Percentiles rank a stretch among this genome's conserved stretches.
Conservation (phyloP, 1,140 invertebrate genomes). For the Orchesella cincta region DNA sequence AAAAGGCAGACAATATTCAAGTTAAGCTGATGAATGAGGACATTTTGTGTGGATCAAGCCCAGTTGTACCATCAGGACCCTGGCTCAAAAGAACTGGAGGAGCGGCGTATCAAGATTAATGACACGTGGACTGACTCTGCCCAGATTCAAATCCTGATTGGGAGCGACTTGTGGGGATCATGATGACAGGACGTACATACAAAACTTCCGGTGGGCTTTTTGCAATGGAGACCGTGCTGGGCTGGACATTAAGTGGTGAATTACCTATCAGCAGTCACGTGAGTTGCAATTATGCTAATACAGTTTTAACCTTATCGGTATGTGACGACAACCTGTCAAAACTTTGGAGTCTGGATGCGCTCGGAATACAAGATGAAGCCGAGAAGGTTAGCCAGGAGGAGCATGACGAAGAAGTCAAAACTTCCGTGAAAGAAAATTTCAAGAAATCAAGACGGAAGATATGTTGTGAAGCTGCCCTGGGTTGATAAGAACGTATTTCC, state of each 20-base stretch:
- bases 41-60: no score
- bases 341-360: conserved; percentile 54
- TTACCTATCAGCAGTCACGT: neutral
- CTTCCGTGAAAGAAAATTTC: conserved; percentile 34
- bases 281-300: no score
- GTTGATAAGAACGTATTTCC: conserved; percentile 49
- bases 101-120: no score
- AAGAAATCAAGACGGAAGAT: conserved; percentile 49
- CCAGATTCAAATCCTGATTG: neutral
- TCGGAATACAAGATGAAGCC: conserved; percentile 55
- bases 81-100: no score
- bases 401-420: conserved; percentile 21
- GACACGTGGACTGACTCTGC: no score
- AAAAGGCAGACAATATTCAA: no score
- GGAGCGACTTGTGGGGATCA: neutral
- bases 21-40: no score
- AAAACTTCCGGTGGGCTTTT: conserved; percentile 37
- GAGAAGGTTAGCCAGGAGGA: conserved; percentile 50
- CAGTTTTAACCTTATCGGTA: conserved; percentile 37
- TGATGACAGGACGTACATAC: neutral
- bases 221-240: conserved; percentile 53
- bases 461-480: conserved; percentile 53
- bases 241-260: conserved; percentile 53
- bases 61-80: no score
- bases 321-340: conserved; percentile 46